Conservation (phyloP, 2,797 vertebrate genomes). For the Coreius guichenoti region DNA sequence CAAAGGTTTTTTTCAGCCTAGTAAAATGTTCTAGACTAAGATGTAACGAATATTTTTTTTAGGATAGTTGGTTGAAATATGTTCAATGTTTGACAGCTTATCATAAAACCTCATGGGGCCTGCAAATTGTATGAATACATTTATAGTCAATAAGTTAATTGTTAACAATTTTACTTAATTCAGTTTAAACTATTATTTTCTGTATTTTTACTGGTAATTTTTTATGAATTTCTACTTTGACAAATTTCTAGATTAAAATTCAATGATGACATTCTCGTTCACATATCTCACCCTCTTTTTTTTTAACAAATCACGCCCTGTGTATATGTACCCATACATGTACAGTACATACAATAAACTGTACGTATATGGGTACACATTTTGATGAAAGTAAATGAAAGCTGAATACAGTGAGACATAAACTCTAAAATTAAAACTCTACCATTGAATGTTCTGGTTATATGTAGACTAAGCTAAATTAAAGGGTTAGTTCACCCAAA, state of each 20-base stretch:
- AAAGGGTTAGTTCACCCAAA: too few species aligned
- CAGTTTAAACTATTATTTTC: not conserved
- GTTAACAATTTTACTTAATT: not conserved
- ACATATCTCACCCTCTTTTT: not conserved
- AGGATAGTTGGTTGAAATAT: not conserved
- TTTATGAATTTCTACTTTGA: not conserved
- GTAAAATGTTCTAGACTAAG: not conserved
- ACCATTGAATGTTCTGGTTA: not conserved
- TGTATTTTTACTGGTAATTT: not conserved
- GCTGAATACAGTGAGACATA: not conserved
- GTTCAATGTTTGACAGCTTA: not conserved
- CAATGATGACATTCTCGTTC: not conserved
- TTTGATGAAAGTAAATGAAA: too few species aligned
- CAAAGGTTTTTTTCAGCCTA: not conserved
- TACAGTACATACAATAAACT: not conserved
- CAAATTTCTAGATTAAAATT: not conserved
- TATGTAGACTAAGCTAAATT: not conserved
- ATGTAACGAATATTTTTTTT: not conserved
- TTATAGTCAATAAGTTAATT: not conserved
- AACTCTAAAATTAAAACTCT: not conserved
- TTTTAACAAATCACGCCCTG: not conserved
- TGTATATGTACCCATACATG: not conserved
- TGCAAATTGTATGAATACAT: not conserved
- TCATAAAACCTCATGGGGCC: not conserved
- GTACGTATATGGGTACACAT: not conserved